Evolutionary conservation across 1,140 invertebrate genomes (phyloP).

Genomic region (Daktulosphaira vitifoliae): DNA sequence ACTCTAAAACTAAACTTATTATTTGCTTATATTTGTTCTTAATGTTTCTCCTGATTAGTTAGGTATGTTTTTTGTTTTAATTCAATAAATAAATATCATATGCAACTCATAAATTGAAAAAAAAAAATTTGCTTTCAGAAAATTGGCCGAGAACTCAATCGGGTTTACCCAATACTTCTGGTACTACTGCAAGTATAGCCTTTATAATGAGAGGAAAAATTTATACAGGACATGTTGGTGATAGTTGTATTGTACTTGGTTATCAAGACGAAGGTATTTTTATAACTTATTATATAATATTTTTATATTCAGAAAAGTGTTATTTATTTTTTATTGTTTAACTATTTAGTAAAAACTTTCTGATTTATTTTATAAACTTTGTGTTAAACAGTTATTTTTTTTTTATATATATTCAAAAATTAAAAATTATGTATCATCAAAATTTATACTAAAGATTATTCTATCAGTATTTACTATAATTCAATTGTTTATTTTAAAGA

Average conservation of each 20-base stretch:
- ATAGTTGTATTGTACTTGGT: conserved; percentile 88
- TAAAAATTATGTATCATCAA: too few species aligned
- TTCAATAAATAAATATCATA: too few species aligned
- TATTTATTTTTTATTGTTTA: too few species aligned
- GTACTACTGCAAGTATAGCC: conserved; percentile 89
- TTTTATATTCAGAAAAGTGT: background rate
- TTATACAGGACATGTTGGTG: conserved; percentile 95
- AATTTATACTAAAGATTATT: too few species aligned
- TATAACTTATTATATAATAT: background rate
- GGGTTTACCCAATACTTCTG: conserved; percentile 89
- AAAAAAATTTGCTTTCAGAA: too few species aligned
- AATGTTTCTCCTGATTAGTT: too few species aligned
- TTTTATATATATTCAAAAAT: too few species aligned
- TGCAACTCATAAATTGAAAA: too few species aligned
- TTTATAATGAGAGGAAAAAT: conserved; percentile 91
- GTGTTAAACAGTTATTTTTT: background rate
- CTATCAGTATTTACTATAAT: too few species aligned
- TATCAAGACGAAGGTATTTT: conserved; percentile 54
- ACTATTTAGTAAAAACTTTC: background rate
- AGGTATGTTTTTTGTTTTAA: too few species aligned
- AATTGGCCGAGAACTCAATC: conserved; percentile 90
- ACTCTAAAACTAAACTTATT: background rate
- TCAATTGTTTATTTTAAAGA: too few species aligned
- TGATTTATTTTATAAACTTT: background rate
- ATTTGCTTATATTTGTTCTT: background rate